A percentile compares a stretch with the other conserved stretches of the same genome.
Evolutionary conservation across 2,888 invertebrate species (phyloP).

Genomic region (Aphodius granarius): DNA sequence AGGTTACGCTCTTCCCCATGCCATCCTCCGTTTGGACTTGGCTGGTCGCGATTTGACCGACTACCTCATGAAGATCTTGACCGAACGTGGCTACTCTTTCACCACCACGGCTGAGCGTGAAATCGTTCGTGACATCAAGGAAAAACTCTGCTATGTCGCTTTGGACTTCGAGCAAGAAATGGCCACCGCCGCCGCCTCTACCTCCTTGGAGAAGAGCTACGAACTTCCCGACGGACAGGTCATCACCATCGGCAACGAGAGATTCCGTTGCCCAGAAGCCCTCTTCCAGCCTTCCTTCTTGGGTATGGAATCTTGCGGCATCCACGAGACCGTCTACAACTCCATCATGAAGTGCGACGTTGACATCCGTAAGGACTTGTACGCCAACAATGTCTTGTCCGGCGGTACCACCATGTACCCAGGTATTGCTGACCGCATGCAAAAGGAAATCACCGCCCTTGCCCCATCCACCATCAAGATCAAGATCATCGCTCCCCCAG

Average conservation of each 20-base stretch:
- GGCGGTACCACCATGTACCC: constrained; percentile 90
- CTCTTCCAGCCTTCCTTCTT: constrained; percentile 90
- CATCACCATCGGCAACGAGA: constrained; percentile 85
- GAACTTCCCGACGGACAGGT: constrained; percentile 90
- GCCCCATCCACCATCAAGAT: constrained; percentile 90
- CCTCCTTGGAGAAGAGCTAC: constrained; percentile 90
- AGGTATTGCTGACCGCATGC: constrained; percentile 97
- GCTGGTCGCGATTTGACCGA: constrained; percentile 92
- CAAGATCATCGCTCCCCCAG: constrained; percentile 94
- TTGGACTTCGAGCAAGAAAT: constrained; percentile 95
- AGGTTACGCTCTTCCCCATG: constrained; percentile 80
- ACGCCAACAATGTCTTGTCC: constrained; percentile 91
- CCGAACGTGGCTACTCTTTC: constrained; percentile 88
- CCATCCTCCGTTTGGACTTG: constrained; percentile 87
- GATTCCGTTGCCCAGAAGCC: constrained; percentile 87
- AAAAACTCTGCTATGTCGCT: constrained; percentile 92
- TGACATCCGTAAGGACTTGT: constrained; percentile 92
- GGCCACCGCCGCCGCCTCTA: constrained; percentile 90
- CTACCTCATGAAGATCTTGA: constrained; percentile 93
- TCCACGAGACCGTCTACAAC: constrained; percentile 95
- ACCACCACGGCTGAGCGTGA: constrained; percentile 91
- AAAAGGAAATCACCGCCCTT: constrained; percentile 93
- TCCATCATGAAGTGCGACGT: constrained; percentile 98
- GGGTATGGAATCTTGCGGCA: constrained; percentile 90
- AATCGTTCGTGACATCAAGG: constrained; percentile 94